These are phyloP conservation scores for Asteroscopus sphinx DNA, from an alignment of 2,888 invertebrate species.

Conservation along the genomic window DNA sequence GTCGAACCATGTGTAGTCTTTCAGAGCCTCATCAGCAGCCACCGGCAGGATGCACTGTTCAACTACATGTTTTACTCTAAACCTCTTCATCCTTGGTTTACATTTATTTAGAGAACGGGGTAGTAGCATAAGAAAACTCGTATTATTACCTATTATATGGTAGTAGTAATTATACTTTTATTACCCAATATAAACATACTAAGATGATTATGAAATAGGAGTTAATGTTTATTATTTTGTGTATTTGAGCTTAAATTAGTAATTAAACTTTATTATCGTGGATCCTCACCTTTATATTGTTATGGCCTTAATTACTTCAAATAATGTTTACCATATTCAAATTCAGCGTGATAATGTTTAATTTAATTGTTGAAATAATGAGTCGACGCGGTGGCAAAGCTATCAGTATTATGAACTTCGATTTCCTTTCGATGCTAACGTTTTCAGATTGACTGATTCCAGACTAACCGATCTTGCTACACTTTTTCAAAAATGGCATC, in stretches of 20 bases:
- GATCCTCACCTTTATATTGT: constrained; percentile 26
- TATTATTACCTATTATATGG: too few species aligned
- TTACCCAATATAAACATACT: constrained; percentile 35
- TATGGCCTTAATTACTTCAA: constrained; percentile 24
- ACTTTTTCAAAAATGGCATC: too few species aligned
- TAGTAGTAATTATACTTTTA: constrained; percentile 20
- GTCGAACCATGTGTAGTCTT: too few species aligned
- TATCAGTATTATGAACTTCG: not conserved
- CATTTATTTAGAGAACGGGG: too few species aligned
- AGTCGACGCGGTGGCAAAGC: not conserved
- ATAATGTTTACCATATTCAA: constrained; percentile 23
- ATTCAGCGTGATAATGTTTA: constrained; percentile 6
- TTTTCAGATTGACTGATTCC: too few species aligned
- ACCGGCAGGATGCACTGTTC: too few species aligned
- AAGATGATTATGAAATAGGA: constrained; percentile 37
- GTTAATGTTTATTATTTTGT: constrained; percentile 37
- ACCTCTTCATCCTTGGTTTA: too few species aligned
- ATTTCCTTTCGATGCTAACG: not conserved
- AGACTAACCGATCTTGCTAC: too few species aligned
- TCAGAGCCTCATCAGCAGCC: too few species aligned
- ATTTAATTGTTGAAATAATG: constrained; percentile 1
- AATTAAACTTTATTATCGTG: constrained; percentile 48
- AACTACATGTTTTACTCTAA: too few species aligned
- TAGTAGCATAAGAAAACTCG: too few species aligned
- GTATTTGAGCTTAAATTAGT: constrained; percentile 37